Conservation (phyloP, 2,797 vertebrate genomes). For the Hippopotamyrus pictus region DNA sequence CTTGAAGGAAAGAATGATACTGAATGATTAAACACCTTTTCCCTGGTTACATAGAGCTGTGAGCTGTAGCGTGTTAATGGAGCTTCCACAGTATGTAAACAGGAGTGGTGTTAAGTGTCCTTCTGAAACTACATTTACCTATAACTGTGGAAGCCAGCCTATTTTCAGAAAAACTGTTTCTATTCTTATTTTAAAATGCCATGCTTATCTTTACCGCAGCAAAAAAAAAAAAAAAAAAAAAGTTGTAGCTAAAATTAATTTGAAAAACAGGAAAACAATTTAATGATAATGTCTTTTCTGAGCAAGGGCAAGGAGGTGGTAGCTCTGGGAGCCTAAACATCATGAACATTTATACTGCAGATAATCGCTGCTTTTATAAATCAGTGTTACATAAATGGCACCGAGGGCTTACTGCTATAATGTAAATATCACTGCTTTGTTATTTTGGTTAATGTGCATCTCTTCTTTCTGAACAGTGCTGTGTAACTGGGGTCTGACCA, state of each 20-base stretch:
- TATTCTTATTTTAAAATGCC: not conserved
- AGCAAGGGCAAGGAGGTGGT: not conserved
- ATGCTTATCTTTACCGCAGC: not conserved
- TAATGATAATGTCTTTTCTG: not conserved
- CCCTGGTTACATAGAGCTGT: not conserved
- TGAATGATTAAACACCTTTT: not conserved
- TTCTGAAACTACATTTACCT: not conserved
- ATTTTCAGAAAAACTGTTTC: not conserved
- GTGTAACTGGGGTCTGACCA: slow-evolving; percentile 47
- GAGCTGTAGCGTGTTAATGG: not conserved
- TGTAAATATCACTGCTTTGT: not conserved
- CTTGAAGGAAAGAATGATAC: not conserved
- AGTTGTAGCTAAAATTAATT: not conserved
- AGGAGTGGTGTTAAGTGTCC: not conserved
- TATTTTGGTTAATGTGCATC: slow-evolving; percentile 5
- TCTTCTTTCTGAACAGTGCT: slow-evolving; percentile 39
- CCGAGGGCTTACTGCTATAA: not conserved
- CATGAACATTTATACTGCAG: not conserved
- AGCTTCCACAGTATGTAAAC: not conserved
- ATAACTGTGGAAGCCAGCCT: not conserved
- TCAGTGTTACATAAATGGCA: not conserved
- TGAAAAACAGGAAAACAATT: not conserved
- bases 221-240: not conserved
- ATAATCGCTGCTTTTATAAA: not conserved
- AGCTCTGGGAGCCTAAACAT: not conserved